These are phyloP conservation scores for Propithecus deckenii DNA, from an alignment of 2,797 vertebrate genomes.

Conservation along the genomic window DNA sequence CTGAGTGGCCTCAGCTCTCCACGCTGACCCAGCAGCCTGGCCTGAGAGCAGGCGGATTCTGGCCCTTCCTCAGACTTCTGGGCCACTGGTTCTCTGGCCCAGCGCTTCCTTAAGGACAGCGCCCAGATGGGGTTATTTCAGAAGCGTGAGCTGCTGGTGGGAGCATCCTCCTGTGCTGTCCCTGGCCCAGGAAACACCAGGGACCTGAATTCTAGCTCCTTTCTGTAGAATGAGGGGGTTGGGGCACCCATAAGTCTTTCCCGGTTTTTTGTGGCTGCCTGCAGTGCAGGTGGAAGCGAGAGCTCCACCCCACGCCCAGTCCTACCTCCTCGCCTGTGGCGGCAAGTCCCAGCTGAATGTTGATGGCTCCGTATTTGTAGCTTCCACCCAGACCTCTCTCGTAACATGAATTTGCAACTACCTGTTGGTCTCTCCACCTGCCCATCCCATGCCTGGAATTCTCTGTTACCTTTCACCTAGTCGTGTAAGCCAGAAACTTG, in stretches of 20 bases:
- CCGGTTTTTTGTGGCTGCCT: background rate
- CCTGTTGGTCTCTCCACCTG: background rate
- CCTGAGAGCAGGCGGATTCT: background rate
- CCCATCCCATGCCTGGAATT: background rate
- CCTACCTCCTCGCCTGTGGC: background rate
- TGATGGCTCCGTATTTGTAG: background rate
- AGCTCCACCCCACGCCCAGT: rapidly evolving
- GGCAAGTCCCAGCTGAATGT: background rate
- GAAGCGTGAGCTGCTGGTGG: background rate
- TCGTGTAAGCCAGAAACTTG: background rate
- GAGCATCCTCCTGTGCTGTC: background rate
- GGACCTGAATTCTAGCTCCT: background rate
- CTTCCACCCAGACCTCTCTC: background rate
- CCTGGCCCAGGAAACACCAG: background rate
- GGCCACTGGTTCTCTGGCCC: background rate
- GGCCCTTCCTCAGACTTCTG: background rate
- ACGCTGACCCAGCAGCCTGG: background rate
- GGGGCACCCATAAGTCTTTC: background rate
- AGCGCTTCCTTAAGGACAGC: background rate
- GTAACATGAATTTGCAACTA: background rate
- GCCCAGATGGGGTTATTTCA: background rate
- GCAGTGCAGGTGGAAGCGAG: background rate
- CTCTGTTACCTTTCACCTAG: background rate
- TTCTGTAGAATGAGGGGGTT: background rate
- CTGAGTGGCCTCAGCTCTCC: background rate